Evolutionary conservation across 2,888 invertebrate genomes (phyloP).

Genomic region (Polydrusus pterygomalis): DNA sequence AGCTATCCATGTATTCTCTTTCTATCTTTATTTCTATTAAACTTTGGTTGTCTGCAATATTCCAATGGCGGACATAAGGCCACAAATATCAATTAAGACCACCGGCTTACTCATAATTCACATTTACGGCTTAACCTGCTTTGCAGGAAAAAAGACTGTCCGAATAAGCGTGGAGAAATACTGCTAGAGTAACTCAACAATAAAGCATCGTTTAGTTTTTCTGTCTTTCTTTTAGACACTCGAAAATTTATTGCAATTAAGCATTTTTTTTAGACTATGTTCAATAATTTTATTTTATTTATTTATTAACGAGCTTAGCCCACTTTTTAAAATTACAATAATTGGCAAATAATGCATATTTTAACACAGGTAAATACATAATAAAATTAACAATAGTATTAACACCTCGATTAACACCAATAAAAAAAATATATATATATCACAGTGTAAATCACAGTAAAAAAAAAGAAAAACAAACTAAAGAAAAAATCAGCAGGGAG

Average conservation of each 20-base stretch:
- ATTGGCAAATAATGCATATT: too few relatives aligned
- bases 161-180: constrained; percentile 1
- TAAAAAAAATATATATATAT: too few relatives aligned
- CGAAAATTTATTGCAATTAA: not conserved
- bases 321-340: too few relatives aligned
- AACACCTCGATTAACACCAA: too few relatives aligned
- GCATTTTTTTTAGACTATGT: not conserved
- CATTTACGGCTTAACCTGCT: constrained; percentile 66
- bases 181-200: constrained; percentile 6
- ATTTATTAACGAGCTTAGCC: too few relatives aligned
- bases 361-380: too few relatives aligned
- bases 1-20: not conserved
- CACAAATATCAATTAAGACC: constrained; percentile 73
- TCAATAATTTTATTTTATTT: too few relatives aligned
- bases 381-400: too few relatives aligned
- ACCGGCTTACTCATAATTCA: constrained; percentile 69
- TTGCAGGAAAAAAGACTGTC: constrained; percentile 12
- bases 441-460: too few relatives aligned
- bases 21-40: constrained; percentile 68
- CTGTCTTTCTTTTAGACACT: not conserved
- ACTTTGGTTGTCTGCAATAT: constrained; percentile 72
- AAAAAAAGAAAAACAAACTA: too few relatives aligned
- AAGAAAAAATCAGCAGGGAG: too few relatives aligned
- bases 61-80: constrained; percentile 71
- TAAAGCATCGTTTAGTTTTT: constrained; percentile 29